Conservation (phyloP, 2,797 vertebrate species). For the Rhinophrynus dorsalis region DNA sequence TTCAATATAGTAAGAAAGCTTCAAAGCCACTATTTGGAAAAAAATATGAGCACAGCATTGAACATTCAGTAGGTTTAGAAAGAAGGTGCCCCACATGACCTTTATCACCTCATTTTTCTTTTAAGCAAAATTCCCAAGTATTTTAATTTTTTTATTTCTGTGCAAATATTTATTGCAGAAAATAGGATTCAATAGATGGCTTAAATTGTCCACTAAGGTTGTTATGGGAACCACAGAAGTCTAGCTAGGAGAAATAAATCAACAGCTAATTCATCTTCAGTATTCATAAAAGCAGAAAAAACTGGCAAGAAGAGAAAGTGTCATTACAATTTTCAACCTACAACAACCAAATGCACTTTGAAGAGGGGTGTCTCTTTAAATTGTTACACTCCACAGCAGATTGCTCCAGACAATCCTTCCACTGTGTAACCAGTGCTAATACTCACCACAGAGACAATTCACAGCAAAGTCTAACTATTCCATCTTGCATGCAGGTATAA, state of each 20-base stretch:
- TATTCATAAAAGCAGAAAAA: constrained; percentile 22
- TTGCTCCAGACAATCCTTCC: background rate
- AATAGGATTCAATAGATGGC: constrained; percentile 8
- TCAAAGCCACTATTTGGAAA: too few relatives aligned
- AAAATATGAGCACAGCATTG: too few relatives aligned
- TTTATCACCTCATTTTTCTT: constrained; percentile 31
- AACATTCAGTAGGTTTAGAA: too few relatives aligned
- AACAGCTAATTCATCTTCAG: constrained; percentile 14
- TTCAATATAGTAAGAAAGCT: too few relatives aligned
- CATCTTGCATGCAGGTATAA: constrained; percentile 1
- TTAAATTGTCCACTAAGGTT: constrained; percentile 25
- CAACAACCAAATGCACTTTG: constrained; percentile 13
- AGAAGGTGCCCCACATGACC: too few relatives aligned
- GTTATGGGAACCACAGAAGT: constrained; percentile 24
- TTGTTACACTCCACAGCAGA: constrained; percentile 11
- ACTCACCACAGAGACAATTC: constrained; percentile 1
- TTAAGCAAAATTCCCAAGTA: background rate
- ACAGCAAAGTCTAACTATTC: background rate
- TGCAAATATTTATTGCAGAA: constrained; percentile 2
- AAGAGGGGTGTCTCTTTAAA: constrained; percentile 30
- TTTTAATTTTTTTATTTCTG: background rate
- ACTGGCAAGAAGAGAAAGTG: constrained; percentile 2
- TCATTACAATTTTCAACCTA: constrained; percentile 30
- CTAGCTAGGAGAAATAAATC: constrained; percentile 23
- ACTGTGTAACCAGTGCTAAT: background rate